A percentile compares a stretch with the other conserved stretches of the same genome.
These are phyloP conservation scores for Netelia fuscicornis DNA, from an alignment of 2,888 invertebrate species.

Conservation along the genomic window DNA sequence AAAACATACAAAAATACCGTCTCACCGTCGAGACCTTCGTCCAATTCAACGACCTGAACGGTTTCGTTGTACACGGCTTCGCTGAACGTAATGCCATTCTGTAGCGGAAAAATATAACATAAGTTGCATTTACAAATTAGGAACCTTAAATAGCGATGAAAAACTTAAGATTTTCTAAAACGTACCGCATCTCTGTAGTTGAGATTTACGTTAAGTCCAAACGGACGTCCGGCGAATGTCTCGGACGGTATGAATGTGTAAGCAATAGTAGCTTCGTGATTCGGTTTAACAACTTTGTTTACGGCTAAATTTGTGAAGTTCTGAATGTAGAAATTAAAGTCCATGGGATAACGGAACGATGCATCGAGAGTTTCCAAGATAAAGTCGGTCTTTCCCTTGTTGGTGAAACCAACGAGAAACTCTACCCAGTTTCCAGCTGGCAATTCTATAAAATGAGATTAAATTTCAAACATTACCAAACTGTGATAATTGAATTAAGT, in stretches of 20 bases:
- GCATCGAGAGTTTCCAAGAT: conserved; percentile 97
- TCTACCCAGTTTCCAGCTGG: conserved; percentile 97
- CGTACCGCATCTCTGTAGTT: conserved; percentile 92
- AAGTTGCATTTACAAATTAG: conserved; percentile 32
- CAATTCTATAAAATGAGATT: conserved; percentile 88
- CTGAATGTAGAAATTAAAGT: conserved; percentile 98
- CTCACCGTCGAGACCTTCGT: conserved; percentile 98
- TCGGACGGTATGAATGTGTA: conserved; percentile 98
- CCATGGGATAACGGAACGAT: conserved; percentile 99
- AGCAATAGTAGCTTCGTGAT: conserved; percentile 96
- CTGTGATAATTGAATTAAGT: neutral
- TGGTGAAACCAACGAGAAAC: conserved; percentile 97
- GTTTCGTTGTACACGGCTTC: conserved; percentile 99
- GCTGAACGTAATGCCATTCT: conserved; percentile 89
- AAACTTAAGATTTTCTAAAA: conserved; percentile 31
- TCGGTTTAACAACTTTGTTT: conserved; percentile 94
- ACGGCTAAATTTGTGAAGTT: conserved; percentile 97
- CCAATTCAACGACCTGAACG: conserved; percentile 97
- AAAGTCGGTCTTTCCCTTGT: conserved; percentile 97
- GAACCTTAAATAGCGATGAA: neutral
- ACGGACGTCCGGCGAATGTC: conserved; percentile 98
- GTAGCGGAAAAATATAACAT: conserved; percentile 70
- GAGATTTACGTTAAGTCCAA: conserved; percentile 96
- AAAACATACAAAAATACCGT: conserved; percentile 99
- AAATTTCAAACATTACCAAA: neutral